A percentile compares a stretch with the other conserved stretches of the same genome.
phyloP scores from a whole-genome alignment of 2,113 vertebrate genomes.

The Strix aluco region DNA sequence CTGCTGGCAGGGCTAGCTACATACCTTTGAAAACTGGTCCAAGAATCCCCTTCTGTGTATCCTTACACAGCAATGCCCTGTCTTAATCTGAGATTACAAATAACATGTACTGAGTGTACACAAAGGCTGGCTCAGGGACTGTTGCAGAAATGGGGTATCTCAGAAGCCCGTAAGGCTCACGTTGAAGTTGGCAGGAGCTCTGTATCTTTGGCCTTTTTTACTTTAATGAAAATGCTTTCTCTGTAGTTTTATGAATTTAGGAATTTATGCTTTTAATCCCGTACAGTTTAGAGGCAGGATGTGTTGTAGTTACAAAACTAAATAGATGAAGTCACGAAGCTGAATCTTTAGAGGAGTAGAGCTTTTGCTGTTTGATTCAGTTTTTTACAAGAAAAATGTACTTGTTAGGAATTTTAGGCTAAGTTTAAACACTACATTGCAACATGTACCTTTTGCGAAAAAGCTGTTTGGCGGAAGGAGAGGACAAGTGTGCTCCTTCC shows the following conservation, averaged over 20 bases:
- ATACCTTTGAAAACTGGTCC: not conserved
- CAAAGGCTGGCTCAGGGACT: not conserved
- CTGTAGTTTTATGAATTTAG: not conserved
- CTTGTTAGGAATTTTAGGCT: not conserved
- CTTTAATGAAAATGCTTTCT: not conserved
- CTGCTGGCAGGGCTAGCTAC: not conserved
- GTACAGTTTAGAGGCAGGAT: not conserved
- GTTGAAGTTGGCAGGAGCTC: not conserved
- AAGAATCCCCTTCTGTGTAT: not conserved
- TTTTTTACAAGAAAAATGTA: not conserved
- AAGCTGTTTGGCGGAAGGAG: not conserved
- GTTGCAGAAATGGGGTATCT: not conserved
- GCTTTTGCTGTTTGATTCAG: not conserved
- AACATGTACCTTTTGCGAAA: not conserved
- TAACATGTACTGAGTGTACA: not conserved
- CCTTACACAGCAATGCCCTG: not conserved
- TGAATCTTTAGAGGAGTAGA: not conserved
- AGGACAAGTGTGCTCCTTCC: not conserved
- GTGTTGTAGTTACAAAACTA: not conserved
- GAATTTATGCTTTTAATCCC: not conserved
- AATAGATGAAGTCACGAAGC: not conserved
- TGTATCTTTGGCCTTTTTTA: not conserved
- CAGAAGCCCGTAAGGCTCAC: not conserved
- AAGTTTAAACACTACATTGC: not conserved
- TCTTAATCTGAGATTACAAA: not conserved